These are phyloP conservation scores for Ichneumoninae sp. DNA, from an alignment of 2,888 invertebrate genomes.

Conservation along the genomic window DNA sequence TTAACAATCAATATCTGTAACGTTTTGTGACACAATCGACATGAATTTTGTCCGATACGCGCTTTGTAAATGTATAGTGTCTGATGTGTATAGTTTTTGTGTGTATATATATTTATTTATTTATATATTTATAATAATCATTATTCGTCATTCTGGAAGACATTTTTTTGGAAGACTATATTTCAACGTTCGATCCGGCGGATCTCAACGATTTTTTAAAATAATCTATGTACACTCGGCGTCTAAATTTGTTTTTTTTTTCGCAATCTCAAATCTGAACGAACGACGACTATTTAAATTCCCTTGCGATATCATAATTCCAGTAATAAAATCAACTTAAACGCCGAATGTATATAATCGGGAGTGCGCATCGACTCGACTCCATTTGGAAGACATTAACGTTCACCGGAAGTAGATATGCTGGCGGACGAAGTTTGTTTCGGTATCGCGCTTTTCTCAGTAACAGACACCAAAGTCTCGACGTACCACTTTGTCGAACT, in stretches of 20 bases:
- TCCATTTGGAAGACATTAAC: conserved; percentile 1
- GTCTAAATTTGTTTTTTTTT: background rate
- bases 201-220: conserved; percentile 59
- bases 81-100: conserved; percentile 46
- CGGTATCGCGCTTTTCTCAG: conserved; percentile 9
- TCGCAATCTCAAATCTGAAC: background rate
- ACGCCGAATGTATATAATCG: conserved; percentile 22
- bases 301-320: background rate
- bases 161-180: conserved; percentile 79
- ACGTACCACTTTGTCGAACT: background rate
- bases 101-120: conserved; percentile 51
- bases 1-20: conserved; percentile 68
- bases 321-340: background rate
- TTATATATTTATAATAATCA: conserved; percentile 65
- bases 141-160: conserved; percentile 76
- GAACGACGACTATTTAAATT: background rate
- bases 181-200: conserved; percentile 71
- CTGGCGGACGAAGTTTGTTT: conserved; percentile 4
- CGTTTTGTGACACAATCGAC: conserved; percentile 51
- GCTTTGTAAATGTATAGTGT: conserved; percentile 41
- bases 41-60: conserved; percentile 57
- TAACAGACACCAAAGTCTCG: background rate
- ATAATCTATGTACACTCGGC: conserved; percentile 18
- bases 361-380: background rate
- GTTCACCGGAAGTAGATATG: background rate